phyloP scores from a whole-genome alignment of 2,888 invertebrate species.

The Tiliacea aurago region DNA sequence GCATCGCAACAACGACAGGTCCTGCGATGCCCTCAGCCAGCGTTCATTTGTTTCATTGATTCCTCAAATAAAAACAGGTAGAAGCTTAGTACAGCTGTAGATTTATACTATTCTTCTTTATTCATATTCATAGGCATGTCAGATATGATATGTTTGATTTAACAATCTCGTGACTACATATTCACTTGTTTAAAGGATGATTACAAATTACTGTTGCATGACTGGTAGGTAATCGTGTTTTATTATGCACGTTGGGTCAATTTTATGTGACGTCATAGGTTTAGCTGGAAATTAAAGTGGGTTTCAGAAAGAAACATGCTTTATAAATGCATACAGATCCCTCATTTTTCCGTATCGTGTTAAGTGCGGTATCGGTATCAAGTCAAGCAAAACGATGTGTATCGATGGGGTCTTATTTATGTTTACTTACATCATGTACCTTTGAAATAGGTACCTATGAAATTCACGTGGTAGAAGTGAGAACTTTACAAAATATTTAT shows the following conservation, averaged over 20 bases:
- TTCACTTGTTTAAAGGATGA: constrained; percentile 55
- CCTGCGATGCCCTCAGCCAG: neutral
- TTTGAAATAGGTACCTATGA: neutral
- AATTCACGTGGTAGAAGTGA: neutral
- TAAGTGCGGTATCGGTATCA: constrained; percentile 9
- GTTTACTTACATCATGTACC: neutral
- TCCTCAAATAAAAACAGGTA: neutral
- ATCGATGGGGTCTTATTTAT: constrained; percentile 3
- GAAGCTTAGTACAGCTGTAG: neutral
- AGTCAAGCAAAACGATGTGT: constrained; percentile 10
- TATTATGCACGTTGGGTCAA: constrained; percentile 42
- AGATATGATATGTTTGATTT: constrained; percentile 24
- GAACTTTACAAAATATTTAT: neutral
- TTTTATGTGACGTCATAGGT: constrained; percentile 48
- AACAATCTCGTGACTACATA: constrained; percentile 46
- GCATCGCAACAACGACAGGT: neutral
- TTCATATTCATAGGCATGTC: constrained; percentile 32
- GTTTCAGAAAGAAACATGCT: constrained; percentile 8
- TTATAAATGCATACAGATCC: neutral
- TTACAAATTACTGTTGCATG: constrained; percentile 61
- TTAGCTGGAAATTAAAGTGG: neutral
- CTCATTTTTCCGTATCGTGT: neutral
- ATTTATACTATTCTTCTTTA: neutral
- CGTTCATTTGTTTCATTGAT: neutral
- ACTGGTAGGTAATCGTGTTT: constrained; percentile 55